phyloP scores from a whole-genome alignment of 2,797 vertebrate genomes.

The Sparus aurata region DNA sequence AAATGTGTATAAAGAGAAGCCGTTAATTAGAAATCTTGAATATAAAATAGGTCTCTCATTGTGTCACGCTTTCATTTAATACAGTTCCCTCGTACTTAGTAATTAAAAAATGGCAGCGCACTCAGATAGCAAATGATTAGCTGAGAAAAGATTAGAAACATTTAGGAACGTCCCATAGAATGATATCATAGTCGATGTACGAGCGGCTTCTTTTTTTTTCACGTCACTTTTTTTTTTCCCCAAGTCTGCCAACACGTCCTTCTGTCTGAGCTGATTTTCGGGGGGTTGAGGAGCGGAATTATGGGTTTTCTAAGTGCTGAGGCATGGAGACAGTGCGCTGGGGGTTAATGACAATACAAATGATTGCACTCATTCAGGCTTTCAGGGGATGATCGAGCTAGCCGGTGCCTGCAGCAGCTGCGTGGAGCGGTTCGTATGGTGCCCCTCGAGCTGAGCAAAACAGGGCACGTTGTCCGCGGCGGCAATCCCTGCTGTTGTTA shows the following conservation, averaged over 20 bases:
- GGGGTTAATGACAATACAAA: constrained; percentile 76
- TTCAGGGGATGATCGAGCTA: constrained; percentile 69
- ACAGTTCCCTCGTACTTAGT: constrained; percentile 53
- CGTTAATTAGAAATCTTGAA: constrained; percentile 77
- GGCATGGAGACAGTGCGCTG: constrained; percentile 47
- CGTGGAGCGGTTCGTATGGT: constrained; percentile 55
- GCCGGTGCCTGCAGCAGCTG: constrained; percentile 77
- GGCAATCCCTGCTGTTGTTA: constrained; percentile 90
- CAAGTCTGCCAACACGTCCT: constrained; percentile 10
- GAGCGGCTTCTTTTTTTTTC: constrained; percentile 25
- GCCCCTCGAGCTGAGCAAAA: constrained; percentile 83
- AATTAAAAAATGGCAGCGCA: constrained; percentile 60
- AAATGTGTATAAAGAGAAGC: constrained; percentile 68
- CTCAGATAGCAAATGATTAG: constrained; percentile 68
- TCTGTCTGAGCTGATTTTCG: not conserved
- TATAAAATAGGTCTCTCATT: constrained; percentile 66
- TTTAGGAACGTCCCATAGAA: constrained; percentile 50
- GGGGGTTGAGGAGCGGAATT: constrained; percentile 20
- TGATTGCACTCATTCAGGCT: constrained; percentile 71
- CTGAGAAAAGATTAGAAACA: constrained; percentile 53
- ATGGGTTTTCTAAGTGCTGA: constrained; percentile 59
- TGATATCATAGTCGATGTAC: constrained; percentile 20
- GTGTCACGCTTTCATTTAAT: constrained; percentile 61
- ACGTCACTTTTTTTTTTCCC: not conserved
- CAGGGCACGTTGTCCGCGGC: constrained; percentile 85